These are phyloP conservation scores for Macrotis lagotis DNA, from an alignment of 2,113 vertebrate species.

Conservation along the genomic window DNA sequence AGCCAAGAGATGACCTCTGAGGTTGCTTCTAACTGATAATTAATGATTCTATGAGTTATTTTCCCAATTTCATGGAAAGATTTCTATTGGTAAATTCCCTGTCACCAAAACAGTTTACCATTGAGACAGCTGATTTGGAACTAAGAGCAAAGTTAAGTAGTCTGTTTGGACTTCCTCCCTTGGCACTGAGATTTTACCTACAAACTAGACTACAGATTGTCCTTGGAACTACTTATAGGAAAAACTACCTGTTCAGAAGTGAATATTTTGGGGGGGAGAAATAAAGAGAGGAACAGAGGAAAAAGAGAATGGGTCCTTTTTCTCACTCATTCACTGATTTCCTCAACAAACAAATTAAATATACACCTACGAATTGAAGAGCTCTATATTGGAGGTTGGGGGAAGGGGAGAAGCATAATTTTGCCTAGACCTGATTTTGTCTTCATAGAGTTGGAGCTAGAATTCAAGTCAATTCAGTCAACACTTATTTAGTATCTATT, in stretches of 20 bases:
- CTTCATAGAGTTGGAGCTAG: background rate
- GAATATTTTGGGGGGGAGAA: accelerated
- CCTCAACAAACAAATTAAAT: background rate
- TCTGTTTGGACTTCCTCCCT: background rate
- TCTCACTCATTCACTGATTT: background rate
- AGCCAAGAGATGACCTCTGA: background rate
- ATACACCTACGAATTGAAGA: background rate
- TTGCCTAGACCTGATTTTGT: background rate
- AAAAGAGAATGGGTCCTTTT: background rate
- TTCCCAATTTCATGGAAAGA: background rate
- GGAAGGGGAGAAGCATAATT: background rate
- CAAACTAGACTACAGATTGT: background rate
- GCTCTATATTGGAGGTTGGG: no score
- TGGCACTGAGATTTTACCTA: no score
- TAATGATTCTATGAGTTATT: background rate
- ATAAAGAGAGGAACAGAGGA: background rate
- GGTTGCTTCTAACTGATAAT: background rate
- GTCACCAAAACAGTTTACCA: background rate
- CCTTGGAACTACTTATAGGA: background rate
- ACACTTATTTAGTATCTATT: background rate
- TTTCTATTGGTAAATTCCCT: background rate
- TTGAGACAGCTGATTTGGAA: background rate
- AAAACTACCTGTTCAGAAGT: background rate
- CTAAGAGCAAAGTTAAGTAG: background rate
- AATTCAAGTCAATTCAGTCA: background rate